A percentile compares a stretch with the other conserved stretches of the same genome.
These are phyloP conservation scores for Megathymus violae DNA, from an alignment of 1,140 invertebrate species.

Conservation along the genomic window DNA sequence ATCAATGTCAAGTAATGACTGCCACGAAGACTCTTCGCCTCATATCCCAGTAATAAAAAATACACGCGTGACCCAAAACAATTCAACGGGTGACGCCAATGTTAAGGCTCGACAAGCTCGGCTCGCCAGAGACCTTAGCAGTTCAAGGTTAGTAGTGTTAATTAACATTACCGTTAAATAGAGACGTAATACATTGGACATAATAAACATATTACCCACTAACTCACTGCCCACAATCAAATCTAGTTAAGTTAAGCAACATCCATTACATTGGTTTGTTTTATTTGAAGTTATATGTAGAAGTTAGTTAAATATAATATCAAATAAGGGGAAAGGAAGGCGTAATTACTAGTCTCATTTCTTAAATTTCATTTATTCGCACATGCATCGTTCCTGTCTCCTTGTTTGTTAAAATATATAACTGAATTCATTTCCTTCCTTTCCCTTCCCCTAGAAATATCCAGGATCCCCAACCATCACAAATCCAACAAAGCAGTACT, in stretches of 20 bases:
- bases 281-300: slow-evolving; percentile 9
- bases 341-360: slow-evolving; percentile 31
- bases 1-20: slow-evolving; percentile 74
- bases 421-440: slow-evolving; percentile 65
- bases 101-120: slow-evolving; percentile 72
- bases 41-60: slow-evolving; percentile 75
- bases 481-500: slow-evolving; percentile 54
- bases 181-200: no score
- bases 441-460: slow-evolving; percentile 73
- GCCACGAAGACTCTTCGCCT: slow-evolving; percentile 63
- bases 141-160: slow-evolving; percentile 59
- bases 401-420: slow-evolving; percentile 66
- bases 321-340: slow-evolving; percentile 83
- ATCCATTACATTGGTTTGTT: slow-evolving; percentile 25
- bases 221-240: neutral
- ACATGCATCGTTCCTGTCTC: slow-evolving; percentile 70
- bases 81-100: slow-evolving; percentile 69
- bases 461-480: slow-evolving; percentile 52
- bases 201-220: neutral
- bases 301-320: slow-evolving; percentile 26
- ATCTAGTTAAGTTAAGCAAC: neutral
- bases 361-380: slow-evolving; percentile 42
- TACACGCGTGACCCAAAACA: slow-evolving; percentile 56
- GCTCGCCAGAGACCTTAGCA: slow-evolving; percentile 72
- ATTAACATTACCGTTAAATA: no score